Conservation (phyloP, 2,888 invertebrate genomes). For the Agrotis exclamationis region DNA sequence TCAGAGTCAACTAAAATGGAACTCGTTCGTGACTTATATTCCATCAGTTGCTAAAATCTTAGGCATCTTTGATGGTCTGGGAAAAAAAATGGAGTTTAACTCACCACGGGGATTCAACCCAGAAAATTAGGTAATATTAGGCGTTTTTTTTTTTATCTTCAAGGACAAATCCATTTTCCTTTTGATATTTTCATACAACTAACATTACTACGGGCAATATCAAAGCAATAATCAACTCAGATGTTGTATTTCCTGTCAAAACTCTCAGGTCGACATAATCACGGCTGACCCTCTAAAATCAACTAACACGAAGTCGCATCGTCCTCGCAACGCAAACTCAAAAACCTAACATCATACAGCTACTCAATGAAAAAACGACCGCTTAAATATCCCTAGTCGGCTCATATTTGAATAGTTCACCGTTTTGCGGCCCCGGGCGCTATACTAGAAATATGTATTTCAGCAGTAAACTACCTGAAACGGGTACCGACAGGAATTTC, state of each 20-base stretch:
- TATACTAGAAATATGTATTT: conserved; percentile 81
- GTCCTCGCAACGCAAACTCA: conserved; percentile 38
- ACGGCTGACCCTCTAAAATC: background rate
- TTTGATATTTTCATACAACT: too few relatives aligned
- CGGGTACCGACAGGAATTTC: conserved; percentile 66
- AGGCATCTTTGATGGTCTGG: too few relatives aligned
- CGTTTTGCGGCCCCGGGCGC: conserved; percentile 70
- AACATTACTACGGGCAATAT: too few relatives aligned
- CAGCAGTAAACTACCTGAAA: conserved; percentile 63
- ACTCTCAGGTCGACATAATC: background rate
- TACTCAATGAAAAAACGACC: conserved; percentile 74
- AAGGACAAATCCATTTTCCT: too few relatives aligned
- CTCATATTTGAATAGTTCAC: conserved; percentile 80
- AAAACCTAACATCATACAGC: conserved; percentile 50
- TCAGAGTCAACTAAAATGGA: too few relatives aligned
- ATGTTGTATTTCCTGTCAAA: background rate
- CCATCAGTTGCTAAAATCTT: too few relatives aligned
- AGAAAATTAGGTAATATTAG: too few relatives aligned
- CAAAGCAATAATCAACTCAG: too few relatives aligned
- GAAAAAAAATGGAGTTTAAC: too few relatives aligned
- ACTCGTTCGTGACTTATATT: too few relatives aligned
- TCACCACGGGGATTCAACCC: too few relatives aligned
- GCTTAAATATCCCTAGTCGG: conserved; percentile 72
- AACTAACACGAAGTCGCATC: conserved; percentile 16
- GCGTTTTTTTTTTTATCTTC: too few relatives aligned